Percentiles rank a stretch among this genome's conserved stretches.
These are phyloP conservation scores for Drosophila bipectinata DNA, from an alignment of 1,140 invertebrate species.

Conservation along the genomic window DNA sequence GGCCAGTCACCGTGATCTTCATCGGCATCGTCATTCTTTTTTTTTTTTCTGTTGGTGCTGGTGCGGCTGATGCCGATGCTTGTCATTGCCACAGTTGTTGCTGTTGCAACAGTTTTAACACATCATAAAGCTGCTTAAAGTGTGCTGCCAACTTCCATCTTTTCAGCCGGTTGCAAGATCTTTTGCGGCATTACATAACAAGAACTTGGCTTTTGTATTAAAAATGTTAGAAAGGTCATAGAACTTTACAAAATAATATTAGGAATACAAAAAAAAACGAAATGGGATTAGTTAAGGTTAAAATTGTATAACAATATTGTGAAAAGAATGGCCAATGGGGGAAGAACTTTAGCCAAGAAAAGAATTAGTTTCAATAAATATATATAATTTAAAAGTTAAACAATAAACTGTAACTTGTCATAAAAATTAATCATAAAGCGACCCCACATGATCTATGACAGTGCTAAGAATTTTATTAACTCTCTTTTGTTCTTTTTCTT, in stretches of 20 bases:
- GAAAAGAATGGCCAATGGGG: not conserved
- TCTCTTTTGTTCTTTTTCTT: not conserved
- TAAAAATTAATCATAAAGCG: not conserved
- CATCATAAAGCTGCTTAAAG: slow-evolving; percentile 68
- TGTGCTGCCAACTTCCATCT: slow-evolving; percentile 26
- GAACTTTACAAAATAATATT: slow-evolving; percentile 14
- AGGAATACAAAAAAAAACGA: not conserved
- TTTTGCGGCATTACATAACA: slow-evolving; percentile 53
- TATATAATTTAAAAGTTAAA: not conserved
- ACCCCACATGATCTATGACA: slow-evolving; percentile 19
- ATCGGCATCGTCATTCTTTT: slow-evolving; percentile 50
- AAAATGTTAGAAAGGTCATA: slow-evolving; percentile 17
- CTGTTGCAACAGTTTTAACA: slow-evolving; percentile 63
- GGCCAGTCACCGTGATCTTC: slow-evolving; percentile 52
- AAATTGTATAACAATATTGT: not conserved
- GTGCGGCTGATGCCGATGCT: slow-evolving; percentile 9
- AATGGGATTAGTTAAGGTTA: not conserved
- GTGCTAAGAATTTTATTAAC: slow-evolving; percentile 37
- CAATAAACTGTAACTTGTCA: not conserved
- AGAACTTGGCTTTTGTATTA: not conserved
- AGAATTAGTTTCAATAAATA: not conserved
- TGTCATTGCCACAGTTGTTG: slow-evolving; percentile 48
- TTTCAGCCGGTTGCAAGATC: slow-evolving; percentile 12
- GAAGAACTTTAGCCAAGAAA: not conserved
- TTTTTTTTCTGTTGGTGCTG: slow-evolving; percentile 10